Evolutionary conservation across 2,113 vertebrate species (phyloP), one percentile per base, ranked within the genome.

Genomic region (Oplegnathus fasciatus): DNA sequence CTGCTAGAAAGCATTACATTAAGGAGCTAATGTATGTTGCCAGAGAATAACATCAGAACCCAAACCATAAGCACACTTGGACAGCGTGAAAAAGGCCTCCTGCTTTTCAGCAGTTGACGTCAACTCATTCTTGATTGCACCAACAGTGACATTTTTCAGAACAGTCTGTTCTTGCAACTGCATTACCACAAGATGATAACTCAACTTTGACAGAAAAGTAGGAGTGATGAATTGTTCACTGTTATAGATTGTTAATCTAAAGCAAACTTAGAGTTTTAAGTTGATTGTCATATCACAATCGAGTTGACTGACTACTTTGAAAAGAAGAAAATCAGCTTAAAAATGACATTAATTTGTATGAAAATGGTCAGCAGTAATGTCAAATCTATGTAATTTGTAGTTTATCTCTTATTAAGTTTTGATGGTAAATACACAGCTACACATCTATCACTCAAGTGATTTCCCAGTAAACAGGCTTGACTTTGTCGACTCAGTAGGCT

Each of bases 1-100:
- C 37, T 68, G 52, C 37, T 57, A 44, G 75, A 68, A 69, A 48
- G 40, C n/a, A 32, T 30, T 4, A 14, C 54, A 67, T 58, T 57
- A 57, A 44, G 30, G 18, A 77, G 37, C 18, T 42, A 61, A 30
- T 57, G 2, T 60, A 15, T 48, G 54, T 20, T 69, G 40, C 65
- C 28, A 60, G 28, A 34, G 48, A 60, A 69, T 55, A 13, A 58
- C 68, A 32, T 58, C 42, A 40, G 30, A 65, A 64, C 30, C 58
- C 30, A 62, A 24, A 75, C 42, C 57, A 32, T 20, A 52, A 52
- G 64, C 20, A 78, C 37, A 20, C 20, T 28, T 67, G 17, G 64
- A 57, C 13, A n/a, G 15, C 55, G 37, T n/a, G 8, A 15, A 26
- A 70, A 48, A 17, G 54, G 20, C 52, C 40, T 72, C 1, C 0